Evolutionary conservation across 2,113 vertebrate genomes (phyloP).

Genomic region (Sebastes fasciatus): DNA sequence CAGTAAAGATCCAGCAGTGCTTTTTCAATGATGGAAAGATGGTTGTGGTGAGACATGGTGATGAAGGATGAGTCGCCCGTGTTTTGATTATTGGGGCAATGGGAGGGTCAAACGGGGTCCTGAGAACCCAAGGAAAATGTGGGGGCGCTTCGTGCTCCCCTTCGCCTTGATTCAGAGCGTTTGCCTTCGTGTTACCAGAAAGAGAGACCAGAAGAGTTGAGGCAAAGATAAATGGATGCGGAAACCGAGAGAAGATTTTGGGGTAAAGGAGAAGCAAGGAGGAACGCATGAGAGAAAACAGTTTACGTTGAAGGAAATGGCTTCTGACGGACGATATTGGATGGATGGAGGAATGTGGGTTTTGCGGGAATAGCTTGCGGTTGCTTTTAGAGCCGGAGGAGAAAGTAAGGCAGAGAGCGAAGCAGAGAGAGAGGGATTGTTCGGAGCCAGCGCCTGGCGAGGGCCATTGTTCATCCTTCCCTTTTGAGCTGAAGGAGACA

Average conservation of each 20-base stretch:
- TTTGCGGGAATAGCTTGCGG: slow-evolving; percentile 60
- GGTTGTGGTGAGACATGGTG: slow-evolving; percentile 28
- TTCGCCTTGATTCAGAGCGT: slow-evolving; percentile 43
- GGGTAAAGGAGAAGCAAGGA: slow-evolving; percentile 1
- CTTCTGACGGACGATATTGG: slow-evolving; percentile 23
- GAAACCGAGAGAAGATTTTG: slow-evolving; percentile 10
- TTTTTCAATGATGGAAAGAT: slow-evolving; percentile 39
- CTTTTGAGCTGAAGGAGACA: slow-evolving; percentile 81
- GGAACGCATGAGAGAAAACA: not conserved
- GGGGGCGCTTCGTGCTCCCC: slow-evolving; percentile 32
- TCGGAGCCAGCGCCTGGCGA: slow-evolving; percentile 75
- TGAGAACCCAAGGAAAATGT: slow-evolving; percentile 73
- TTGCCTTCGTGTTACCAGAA: slow-evolving; percentile 35
- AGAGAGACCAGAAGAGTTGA: slow-evolving; percentile 10
- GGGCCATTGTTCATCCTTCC: slow-evolving; percentile 82
- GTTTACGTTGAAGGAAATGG: slow-evolving; percentile 7
- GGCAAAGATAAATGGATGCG: not conserved
- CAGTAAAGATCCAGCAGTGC: slow-evolving; percentile 46
- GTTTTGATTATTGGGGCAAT: slow-evolving; percentile 64
- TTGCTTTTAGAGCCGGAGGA: slow-evolving; percentile 60
- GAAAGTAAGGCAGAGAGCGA: slow-evolving; percentile 57
- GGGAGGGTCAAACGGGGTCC: slow-evolving; percentile 76
- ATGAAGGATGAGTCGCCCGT: slow-evolving; percentile 49
- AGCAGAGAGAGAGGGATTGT: slow-evolving; percentile 74
- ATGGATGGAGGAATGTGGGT: slow-evolving; percentile 49